Conservation (phyloP, 2,797 vertebrate genomes). For the Mormyrus hasselquistii region DNA sequence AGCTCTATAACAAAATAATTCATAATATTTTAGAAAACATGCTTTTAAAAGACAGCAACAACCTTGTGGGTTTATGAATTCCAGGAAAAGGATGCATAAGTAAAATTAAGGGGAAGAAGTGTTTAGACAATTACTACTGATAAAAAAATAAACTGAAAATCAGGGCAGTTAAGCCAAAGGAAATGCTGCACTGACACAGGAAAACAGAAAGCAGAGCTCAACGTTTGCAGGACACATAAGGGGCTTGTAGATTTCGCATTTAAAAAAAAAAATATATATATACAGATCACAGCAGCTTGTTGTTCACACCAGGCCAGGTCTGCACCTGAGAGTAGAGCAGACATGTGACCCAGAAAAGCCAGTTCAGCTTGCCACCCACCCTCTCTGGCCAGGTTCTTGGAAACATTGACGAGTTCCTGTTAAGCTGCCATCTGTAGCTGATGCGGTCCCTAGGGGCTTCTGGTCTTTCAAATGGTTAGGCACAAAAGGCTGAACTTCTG, state of each 20-base stretch:
- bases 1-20: not conserved
- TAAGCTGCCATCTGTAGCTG: constrained; percentile 50
- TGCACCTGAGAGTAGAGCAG: not conserved
- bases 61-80: not conserved
- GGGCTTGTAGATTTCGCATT: not conserved
- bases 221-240: not conserved
- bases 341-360: not conserved
- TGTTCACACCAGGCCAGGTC: not conserved
- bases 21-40: not conserved
- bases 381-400: constrained; percentile 48
- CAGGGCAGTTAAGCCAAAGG: not conserved
- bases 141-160: not conserved
- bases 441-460: constrained; percentile 50
- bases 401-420: constrained; percentile 56
- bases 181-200: not conserved
- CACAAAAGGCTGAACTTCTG: constrained; percentile 62
- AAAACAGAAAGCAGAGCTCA: not conserved
- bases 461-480: constrained; percentile 50
- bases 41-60: not conserved
- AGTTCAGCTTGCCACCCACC: constrained; percentile 52
- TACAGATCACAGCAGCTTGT: not conserved
- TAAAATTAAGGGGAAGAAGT: not conserved
- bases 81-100: not conserved
- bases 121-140: not conserved
- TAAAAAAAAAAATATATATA: not conserved